Conservation (phyloP, 2,113 vertebrate genomes). For the Rhabdomys dilectus region DNA sequence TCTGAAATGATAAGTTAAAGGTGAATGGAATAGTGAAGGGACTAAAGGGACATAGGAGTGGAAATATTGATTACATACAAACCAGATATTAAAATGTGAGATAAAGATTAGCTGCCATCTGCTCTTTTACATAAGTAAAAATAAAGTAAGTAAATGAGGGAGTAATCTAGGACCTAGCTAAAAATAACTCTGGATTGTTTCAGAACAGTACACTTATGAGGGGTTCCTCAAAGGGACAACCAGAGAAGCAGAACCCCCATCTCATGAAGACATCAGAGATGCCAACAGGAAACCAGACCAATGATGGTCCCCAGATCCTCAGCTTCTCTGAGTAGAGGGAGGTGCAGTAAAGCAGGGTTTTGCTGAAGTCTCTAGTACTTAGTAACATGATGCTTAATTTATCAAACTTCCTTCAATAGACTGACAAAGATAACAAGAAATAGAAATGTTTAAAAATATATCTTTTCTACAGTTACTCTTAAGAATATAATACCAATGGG, state of each 20-base stretch:
- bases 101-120: neutral
- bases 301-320: neutral
- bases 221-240: neutral
- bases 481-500: neutral
- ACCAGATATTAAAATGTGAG: neutral
- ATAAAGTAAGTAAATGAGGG: neutral
- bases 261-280: neutral
- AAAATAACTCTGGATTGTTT: neutral
- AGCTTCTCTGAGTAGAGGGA: neutral
- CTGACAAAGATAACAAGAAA: constrained; percentile 20
- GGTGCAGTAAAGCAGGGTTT: neutral
- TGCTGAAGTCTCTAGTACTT: neutral
- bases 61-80: neutral
- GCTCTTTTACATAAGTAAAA: neutral
- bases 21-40: neutral
- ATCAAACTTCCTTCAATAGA: neutral
- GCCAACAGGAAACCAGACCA: neutral
- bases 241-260: neutral
- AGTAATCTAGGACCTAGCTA: neutral
- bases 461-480: neutral
- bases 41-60: neutral
- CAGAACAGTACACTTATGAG: neutral
- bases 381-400: neutral
- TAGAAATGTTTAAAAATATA: neutral
- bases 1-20: neutral